Conservation (phyloP, 2,113 vertebrate species). For the Eonycteris spelaea region DNA sequence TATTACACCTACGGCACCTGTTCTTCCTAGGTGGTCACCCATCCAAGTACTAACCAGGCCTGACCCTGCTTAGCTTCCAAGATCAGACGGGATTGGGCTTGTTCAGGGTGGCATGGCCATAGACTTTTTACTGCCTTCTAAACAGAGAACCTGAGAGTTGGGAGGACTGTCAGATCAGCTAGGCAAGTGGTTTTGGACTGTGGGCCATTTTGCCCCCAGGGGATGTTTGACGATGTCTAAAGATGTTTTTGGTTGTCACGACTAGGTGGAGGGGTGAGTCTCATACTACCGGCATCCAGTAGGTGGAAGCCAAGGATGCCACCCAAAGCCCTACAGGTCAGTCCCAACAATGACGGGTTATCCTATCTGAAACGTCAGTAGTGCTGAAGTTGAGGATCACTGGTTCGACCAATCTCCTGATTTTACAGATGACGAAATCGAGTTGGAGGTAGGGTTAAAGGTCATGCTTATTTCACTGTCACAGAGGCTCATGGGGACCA, state of each 20-base stretch:
- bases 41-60: no score
- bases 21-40: no score
- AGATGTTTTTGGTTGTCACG: background rate
- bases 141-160: background rate
- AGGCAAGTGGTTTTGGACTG: background rate
- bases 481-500: background rate
- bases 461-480: background rate
- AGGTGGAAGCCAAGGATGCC: background rate
- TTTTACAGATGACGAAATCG: background rate
- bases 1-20: no score
- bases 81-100: no score
- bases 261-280: no score
- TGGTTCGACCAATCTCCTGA: background rate
- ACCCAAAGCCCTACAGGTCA: no score
- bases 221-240: background rate
- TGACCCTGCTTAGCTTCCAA: no score
- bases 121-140: background rate
- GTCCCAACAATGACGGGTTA: no score
- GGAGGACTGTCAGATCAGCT: background rate
- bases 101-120: no score
- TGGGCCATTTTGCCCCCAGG: background rate
- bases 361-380: background rate
- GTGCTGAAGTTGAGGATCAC: background rate
- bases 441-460: background rate
- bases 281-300: rapidly evolving